phyloP scores from a whole-genome alignment of 2,888 invertebrate species.

The Coenonympha arcania region DNA sequence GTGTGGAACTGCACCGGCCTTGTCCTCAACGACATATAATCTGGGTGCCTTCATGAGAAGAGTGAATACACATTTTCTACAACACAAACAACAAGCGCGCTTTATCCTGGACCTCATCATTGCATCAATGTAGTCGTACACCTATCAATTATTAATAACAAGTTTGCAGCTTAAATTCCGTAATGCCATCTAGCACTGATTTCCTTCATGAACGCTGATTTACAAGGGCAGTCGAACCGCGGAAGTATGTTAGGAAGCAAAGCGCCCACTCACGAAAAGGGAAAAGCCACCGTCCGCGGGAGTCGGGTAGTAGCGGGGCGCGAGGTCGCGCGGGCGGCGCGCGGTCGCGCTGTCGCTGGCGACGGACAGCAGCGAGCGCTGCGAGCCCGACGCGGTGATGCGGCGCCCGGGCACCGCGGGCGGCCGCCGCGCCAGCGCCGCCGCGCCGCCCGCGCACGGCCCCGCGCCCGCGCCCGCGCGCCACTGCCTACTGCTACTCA shows the following conservation, averaged over 20 bases:
- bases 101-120: too few species aligned
- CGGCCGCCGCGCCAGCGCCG: slow-evolving; percentile 43
- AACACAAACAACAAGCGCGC: too few species aligned
- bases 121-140: too few species aligned
- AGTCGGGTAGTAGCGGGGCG: slow-evolving; percentile 57
- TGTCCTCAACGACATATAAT: too few species aligned
- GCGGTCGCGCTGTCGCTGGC: slow-evolving; percentile 68
- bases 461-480: slow-evolving; percentile 31
- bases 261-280: slow-evolving; percentile 74
- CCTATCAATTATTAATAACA: too few species aligned
- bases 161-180: too few species aligned
- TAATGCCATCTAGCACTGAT: too few species aligned
- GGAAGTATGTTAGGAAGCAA: slow-evolving; percentile 67
- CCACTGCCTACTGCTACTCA: slow-evolving; percentile 74
- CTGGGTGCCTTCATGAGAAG: too few species aligned
- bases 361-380: slow-evolving; percentile 70
- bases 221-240: slow-evolving; percentile 37
- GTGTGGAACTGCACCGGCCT: too few species aligned
- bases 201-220: not conserved
- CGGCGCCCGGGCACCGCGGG: slow-evolving; percentile 47
- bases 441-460: slow-evolving; percentile 32
- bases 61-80: too few species aligned
- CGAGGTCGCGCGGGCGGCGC: slow-evolving; percentile 60
- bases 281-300: slow-evolving; percentile 66
- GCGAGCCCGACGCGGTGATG: slow-evolving; percentile 50